These are phyloP conservation scores for Myotis yumanensis DNA, from an alignment of 2,113 vertebrate genomes.

Conservation along the genomic window DNA sequence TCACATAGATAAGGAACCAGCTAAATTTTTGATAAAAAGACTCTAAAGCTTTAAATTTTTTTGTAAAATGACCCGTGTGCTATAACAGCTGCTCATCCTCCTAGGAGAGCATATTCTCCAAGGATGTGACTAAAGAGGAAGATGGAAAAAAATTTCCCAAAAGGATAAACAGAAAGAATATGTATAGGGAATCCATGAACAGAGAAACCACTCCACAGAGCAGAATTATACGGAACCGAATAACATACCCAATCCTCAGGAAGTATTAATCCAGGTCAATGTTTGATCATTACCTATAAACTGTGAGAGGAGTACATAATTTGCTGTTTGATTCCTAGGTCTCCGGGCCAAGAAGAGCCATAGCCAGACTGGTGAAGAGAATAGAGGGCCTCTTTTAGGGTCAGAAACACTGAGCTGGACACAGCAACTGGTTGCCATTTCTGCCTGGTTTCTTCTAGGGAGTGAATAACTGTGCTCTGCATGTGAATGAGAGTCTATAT, in stretches of 20 bases:
- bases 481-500: neutral
- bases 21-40: neutral
- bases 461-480: neutral
- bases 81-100: neutral
- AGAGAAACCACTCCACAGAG: neutral
- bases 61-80: too few relatives aligned
- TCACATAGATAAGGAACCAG: neutral
- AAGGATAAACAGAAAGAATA: neutral
- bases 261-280: neutral
- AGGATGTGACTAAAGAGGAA: neutral
- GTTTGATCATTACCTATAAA: neutral
- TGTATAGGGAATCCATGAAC: neutral
- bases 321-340: neutral
- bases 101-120: neutral
- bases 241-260: neutral
- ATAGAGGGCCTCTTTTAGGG: fast-evolving
- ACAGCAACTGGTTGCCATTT: fast-evolving
- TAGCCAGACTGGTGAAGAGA: neutral
- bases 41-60: neutral
- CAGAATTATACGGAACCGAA: neutral
- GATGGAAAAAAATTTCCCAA: neutral
- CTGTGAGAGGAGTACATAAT: neutral
- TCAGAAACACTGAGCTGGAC: neutral
- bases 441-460: neutral
- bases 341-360: neutral